Base-by-base conservation (phyloP, 2,888 invertebrate species). In the Calliscelio sp. region DNA sequence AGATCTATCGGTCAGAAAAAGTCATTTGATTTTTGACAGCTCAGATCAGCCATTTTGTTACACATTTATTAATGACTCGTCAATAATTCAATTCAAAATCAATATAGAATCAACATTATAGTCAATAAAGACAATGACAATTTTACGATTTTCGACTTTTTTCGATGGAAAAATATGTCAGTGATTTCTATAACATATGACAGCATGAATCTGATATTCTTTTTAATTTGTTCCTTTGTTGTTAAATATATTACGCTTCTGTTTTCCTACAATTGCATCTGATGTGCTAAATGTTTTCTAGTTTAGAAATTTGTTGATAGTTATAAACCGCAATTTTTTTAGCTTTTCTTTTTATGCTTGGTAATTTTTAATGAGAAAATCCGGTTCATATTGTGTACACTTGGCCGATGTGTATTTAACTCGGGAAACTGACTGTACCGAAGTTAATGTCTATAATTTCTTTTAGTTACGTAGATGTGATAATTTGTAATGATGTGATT, bases 381-480 rank as follows among this genome's bases (percentile, higher is more conserved):
- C 18, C 20, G 18, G 6, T 18, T 32, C 32, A 11, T 20, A 57
- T 18, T 35, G 35, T 20, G 35, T 18, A 35, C 35, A 57, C 57
- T 35, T 11, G 10, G 7, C 18, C 18, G 18, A 32, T 35, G 35
- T 35, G 24, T 16, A 65, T 46, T 65, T 65, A 65, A 46, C 28
- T 66, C 51, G 44, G 66, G 18, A 51, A 66, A 66, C 51, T 66
- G 51, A 25, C 66, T 51, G 35, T 51, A 6, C n/a, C 44, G 7
- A 5, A 51, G 35, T 35, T 51, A 66, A 66, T 66, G 49, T 51
- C 49, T 66, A 51, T 66, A 66, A 66, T 66, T 51, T 28, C 35
- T 22, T 51, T 16, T 66, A 4, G 35, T 49, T 49, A 32, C 28
- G 16, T n/a, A 2, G 22, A 32, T 20, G 66, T 22, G 66, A 66